Evolutionary conservation across 2,113 vertebrate species (phyloP).

Genomic region (Mirza zaza): DNA sequence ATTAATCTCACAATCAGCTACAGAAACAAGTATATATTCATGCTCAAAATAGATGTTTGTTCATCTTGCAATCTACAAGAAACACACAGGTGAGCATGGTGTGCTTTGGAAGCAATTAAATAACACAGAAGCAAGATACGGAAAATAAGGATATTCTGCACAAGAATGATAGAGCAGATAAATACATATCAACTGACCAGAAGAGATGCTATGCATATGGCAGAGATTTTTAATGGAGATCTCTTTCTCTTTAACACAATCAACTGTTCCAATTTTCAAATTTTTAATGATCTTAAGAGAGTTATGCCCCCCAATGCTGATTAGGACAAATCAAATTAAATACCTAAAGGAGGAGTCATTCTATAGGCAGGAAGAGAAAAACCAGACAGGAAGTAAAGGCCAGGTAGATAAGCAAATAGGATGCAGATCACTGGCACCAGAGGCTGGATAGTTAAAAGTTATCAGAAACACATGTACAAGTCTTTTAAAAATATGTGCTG

Average conservation of each 20-base stretch:
- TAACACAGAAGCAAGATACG: neutral
- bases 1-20: slow-evolving; percentile 38
- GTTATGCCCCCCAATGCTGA: slow-evolving; percentile 28
- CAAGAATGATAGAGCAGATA: neutral
- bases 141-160: neutral
- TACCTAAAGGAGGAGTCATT: slow-evolving; percentile 56
- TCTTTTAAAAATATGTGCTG: neutral
- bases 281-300: slow-evolving; percentile 60
- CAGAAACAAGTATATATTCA: slow-evolving; percentile 31
- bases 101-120: neutral
- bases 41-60: slow-evolving; percentile 10
- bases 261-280: slow-evolving; percentile 63
- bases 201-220: neutral
- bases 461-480: slow-evolving; percentile 47
- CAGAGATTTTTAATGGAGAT: neutral
- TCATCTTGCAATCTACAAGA: neutral
- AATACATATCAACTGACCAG: neutral
- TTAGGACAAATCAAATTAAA: slow-evolving; percentile 71
- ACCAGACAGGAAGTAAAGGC: slow-evolving; percentile 48
- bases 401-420: slow-evolving; percentile 64
- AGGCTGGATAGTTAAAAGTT: neutral
- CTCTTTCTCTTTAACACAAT: slow-evolving; percentile 48
- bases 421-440: neutral
- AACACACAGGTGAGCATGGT: slow-evolving; percentile 31
- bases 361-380: slow-evolving; percentile 51